Conservation (phyloP, 2,113 vertebrate species). For the Pangasianodon hypophthalmus region DNA sequence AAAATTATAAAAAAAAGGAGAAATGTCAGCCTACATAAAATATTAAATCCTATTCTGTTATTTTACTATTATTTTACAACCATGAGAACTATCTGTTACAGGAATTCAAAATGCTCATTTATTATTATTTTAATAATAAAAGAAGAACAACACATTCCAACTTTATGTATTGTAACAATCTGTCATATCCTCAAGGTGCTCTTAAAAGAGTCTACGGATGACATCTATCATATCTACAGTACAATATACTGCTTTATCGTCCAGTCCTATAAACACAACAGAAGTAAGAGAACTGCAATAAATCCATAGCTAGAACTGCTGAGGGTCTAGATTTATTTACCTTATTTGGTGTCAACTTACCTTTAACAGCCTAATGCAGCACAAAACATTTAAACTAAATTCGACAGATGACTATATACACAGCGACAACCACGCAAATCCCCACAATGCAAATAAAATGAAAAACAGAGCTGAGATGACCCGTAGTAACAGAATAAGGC, state of each 20-base stretch:
- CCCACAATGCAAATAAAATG: neutral
- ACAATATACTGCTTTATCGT: neutral
- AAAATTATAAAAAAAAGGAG: neutral
- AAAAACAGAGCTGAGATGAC: neutral
- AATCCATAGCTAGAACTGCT: constrained; percentile 16
- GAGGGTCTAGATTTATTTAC: constrained; percentile 32
- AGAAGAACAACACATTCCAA: neutral
- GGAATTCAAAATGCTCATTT: neutral
- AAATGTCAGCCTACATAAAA: neutral
- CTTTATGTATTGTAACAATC: neutral
- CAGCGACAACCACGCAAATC: neutral
- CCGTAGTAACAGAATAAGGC: neutral
- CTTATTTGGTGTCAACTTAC: constrained; percentile 31
- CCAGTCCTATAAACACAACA: neutral
- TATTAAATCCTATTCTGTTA: neutral
- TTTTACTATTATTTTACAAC: neutral
- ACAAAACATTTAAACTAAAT: neutral
- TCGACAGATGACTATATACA: neutral
- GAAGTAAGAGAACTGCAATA: constrained; percentile 1
- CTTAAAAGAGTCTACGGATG: neutral
- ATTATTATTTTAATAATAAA: neutral
- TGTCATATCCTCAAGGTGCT: neutral
- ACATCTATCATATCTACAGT: neutral
- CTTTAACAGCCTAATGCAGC: constrained; percentile 21
- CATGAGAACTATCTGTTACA: neutral